These are phyloP conservation scores for Hipposideros armiger DNA, from an alignment of 2,113 vertebrate genomes.

Conservation along the genomic window DNA sequence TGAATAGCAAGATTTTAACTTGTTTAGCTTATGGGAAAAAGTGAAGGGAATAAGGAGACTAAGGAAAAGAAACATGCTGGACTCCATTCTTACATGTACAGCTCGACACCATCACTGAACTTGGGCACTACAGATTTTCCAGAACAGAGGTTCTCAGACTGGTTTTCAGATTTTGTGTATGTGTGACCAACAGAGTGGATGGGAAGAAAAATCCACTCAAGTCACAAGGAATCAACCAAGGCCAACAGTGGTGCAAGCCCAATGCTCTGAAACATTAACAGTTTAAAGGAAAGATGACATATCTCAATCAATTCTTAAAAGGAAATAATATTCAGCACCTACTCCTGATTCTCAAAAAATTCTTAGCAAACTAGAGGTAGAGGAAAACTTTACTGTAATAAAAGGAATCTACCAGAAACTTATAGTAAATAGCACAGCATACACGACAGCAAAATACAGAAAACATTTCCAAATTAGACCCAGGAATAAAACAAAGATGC, in stretches of 20 bases:
- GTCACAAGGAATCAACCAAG: neutral
- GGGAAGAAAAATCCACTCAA: slow-evolving; percentile 21
- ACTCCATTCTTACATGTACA: neutral
- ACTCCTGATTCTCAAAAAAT: slow-evolving; percentile 5
- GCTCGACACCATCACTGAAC: neutral
- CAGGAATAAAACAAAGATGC: slow-evolving; percentile 21
- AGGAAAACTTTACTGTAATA: slow-evolving; percentile 27
- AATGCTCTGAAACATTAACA: neutral
- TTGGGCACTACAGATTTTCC: neutral
- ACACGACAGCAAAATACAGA: slow-evolving; percentile 16
- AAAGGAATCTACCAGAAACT: neutral
- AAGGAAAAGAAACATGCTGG: slow-evolving; percentile 1
- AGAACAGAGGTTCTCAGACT: neutral
- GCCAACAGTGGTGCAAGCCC: neutral
- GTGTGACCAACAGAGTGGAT: neutral
- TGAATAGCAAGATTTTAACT: slow-evolving; percentile 54
- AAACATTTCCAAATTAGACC: slow-evolving; percentile 8
- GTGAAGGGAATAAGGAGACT: neutral
- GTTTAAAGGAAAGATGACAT: neutral
- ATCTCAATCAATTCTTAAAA: neutral
- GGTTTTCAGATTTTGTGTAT: neutral
- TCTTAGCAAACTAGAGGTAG: neutral
- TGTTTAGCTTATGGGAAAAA: slow-evolving; percentile 26
- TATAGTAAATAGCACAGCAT: neutral
- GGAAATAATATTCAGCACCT: slow-evolving; percentile 17